Evolutionary conservation across 1,140 invertebrate genomes (phyloP).

Genomic region (Calephelis nemesis): DNA sequence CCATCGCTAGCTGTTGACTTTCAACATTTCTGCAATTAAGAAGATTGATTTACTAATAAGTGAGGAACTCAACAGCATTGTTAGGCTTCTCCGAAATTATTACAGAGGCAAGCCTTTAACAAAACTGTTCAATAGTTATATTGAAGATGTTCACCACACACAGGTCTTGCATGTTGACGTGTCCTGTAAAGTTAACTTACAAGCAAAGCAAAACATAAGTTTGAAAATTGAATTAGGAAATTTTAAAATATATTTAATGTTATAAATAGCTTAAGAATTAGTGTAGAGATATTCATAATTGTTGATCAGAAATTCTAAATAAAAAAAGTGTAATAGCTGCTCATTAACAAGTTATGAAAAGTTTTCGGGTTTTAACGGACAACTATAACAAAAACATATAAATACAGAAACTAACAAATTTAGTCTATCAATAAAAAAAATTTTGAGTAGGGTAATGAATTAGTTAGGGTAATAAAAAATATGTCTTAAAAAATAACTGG

Average conservation of each 20-base stretch:
- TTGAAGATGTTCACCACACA: constrained; percentile 16
- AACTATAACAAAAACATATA: no score
- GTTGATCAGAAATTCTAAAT: no score
- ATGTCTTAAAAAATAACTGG: no score
- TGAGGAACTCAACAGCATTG: constrained; percentile 47
- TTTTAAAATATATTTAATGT: not conserved
- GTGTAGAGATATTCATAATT: no score
- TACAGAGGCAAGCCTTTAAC: constrained; percentile 58
- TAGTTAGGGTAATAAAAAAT: no score
- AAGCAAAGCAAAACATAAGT: not conserved
- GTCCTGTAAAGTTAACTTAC: constrained; percentile 21
- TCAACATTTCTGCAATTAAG: constrained; percentile 38
- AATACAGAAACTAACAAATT: no score
- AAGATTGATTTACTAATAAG: constrained; percentile 34
- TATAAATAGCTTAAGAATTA: not conserved
- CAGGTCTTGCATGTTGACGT: not conserved
- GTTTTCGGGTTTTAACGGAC: no score
- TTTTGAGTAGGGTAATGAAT: no score
- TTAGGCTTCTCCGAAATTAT: constrained; percentile 51
- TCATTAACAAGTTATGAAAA: no score
- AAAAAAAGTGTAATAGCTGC: no score
- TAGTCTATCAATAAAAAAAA: no score
- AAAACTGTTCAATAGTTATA: constrained; percentile 41
- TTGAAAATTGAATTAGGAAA: not conserved
- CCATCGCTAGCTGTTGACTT: constrained; percentile 68